Evolutionary conservation across 2,113 vertebrate genomes (phyloP).

Genomic region (Oreochromis tanganicae): DNA sequence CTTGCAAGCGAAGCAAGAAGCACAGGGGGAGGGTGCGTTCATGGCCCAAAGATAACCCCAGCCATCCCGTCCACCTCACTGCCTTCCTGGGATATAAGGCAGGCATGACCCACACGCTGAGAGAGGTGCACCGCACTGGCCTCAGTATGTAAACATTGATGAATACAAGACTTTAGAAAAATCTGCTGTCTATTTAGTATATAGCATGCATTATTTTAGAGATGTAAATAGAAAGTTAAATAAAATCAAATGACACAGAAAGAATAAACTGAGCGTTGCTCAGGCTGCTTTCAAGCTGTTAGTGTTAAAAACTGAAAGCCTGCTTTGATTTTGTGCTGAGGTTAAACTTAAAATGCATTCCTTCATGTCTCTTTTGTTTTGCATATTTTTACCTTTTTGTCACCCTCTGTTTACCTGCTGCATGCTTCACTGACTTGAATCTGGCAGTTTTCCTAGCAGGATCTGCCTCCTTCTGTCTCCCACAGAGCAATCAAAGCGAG

Average conservation of each 20-base stretch:
- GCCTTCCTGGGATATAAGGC: constrained; percentile 96
- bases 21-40: constrained; percentile 92
- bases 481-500: constrained; percentile 93
- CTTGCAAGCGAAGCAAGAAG: constrained; percentile 85
- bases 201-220: background rate
- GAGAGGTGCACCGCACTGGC: constrained; percentile 86
- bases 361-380: background rate
- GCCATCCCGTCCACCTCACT: constrained; percentile 87
- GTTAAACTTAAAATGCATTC: background rate
- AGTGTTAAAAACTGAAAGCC: background rate
- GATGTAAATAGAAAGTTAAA: background rate
- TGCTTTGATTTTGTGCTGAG: background rate
- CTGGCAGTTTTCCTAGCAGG: background rate
- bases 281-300: background rate
- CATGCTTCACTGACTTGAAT: background rate
- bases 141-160: constrained; percentile 80
- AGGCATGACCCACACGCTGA: constrained; percentile 95
- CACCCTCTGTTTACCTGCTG: background rate
- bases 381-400: background rate
- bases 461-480: background rate
- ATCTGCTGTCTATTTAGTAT: background rate
- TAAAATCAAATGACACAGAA: background rate
- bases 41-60: constrained; percentile 90
- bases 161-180: background rate
- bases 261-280: background rate